Conservation (phyloP, 2,113 vertebrate genomes). For the Bubo bubo region DNA sequence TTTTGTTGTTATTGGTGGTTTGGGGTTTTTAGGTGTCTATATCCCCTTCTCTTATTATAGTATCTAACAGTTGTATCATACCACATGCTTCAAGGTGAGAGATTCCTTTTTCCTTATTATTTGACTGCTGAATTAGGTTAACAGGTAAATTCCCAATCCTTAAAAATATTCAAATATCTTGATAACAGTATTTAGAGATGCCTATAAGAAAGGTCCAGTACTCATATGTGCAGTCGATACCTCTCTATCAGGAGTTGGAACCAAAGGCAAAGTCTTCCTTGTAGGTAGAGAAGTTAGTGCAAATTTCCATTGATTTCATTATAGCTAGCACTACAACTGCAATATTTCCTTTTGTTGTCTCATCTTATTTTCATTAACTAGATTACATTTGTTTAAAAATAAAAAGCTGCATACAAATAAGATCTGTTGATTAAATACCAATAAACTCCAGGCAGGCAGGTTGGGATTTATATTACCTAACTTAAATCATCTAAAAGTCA, state of each 20-base stretch:
- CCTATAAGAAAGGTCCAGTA: neutral
- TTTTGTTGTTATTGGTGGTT: neutral
- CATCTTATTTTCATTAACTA: neutral
- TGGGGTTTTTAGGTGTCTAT: neutral
- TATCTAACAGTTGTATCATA: neutral
- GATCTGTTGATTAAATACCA: neutral
- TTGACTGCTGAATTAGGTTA: neutral
- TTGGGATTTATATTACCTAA: neutral
- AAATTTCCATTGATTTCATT: neutral
- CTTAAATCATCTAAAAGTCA: neutral
- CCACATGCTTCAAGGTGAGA: neutral
- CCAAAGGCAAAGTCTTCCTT: neutral
- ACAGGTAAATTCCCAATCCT: neutral
- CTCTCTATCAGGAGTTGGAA: neutral
- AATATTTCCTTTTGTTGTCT: constrained; percentile 6
- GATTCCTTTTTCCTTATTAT: neutral
- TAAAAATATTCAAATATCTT: neutral
- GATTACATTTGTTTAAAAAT: constrained; percentile 16
- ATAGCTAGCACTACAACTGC: neutral
- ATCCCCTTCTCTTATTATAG: neutral
- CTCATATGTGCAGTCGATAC: neutral
- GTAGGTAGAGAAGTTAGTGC: neutral
- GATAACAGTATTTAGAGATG: neutral
- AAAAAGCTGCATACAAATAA: neutral
- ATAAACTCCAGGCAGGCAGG: neutral